Percentiles rank a stretch among this genome's conserved stretches.
Evolutionary conservation across 2,888 invertebrate species (phyloP).

Genomic region (Acanthococcus lagerstroemiae): DNA sequence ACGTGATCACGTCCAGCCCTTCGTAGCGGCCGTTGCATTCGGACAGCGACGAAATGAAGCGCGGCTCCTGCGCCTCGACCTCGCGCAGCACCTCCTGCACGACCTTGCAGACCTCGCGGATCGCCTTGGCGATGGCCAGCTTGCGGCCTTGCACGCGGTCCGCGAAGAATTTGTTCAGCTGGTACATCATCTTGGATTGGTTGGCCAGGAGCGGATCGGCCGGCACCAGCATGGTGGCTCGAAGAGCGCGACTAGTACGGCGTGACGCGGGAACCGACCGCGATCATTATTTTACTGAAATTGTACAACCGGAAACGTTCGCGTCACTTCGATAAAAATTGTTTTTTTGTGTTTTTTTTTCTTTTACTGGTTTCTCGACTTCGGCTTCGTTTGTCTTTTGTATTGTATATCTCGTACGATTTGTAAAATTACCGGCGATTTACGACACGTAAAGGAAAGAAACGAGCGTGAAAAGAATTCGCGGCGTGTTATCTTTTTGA

Average conservation of each 20-base stretch:
- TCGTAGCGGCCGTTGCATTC: conserved; percentile 68
- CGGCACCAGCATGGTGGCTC: conserved; percentile 51
- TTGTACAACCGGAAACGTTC: too few species aligned
- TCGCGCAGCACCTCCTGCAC: conserved; percentile 75
- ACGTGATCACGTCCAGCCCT: conserved; percentile 66
- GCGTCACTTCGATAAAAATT: too few species aligned
- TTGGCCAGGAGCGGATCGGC: conserved; percentile 58
- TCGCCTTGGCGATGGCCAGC: conserved; percentile 61
- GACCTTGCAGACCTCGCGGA: conserved; percentile 67
- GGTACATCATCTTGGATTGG: conserved; percentile 67
- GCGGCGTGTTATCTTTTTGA: neutral
- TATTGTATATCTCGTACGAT: too few species aligned
- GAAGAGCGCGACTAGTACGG: neutral
- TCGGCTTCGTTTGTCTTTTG: too few species aligned
- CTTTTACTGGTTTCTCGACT: neutral
- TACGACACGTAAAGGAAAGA: neutral
- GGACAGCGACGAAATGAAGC: conserved; percentile 67
- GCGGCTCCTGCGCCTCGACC: conserved; percentile 74
- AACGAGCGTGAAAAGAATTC: neutral
- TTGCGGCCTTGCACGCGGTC: conserved; percentile 65
- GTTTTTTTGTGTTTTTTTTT: neutral
- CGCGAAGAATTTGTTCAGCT: conserved; percentile 69
- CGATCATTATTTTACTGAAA: too few species aligned
- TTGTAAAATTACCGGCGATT: neutral
- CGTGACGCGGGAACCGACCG: too few species aligned